Evolutionary conservation across 2,113 vertebrate genomes (phyloP).

Genomic region (Charina bottae): DNA sequence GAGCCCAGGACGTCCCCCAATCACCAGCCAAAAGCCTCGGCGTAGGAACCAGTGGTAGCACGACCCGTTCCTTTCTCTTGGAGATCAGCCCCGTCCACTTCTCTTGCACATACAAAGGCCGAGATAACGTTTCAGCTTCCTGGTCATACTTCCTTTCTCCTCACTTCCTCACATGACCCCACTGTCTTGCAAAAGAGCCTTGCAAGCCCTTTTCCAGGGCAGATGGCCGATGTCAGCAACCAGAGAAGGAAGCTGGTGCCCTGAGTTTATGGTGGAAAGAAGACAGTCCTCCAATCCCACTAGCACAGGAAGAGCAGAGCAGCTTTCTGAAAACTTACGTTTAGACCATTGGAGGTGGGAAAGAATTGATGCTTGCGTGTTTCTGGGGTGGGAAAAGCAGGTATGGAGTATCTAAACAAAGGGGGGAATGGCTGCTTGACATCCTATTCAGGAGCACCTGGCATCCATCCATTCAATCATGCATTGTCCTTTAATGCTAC

Average conservation of each 20-base stretch:
- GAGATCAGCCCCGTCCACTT: neutral
- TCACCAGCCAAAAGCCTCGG: neutral
- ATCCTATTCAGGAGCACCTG: neutral
- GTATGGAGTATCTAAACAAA: neutral
- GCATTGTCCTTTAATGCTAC: neutral
- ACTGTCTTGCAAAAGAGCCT: neutral
- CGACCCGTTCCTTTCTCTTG: neutral
- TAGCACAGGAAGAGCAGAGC: neutral
- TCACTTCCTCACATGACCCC: rapidly evolving
- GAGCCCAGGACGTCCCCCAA: neutral
- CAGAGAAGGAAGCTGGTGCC: neutral
- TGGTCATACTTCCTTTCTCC: neutral
- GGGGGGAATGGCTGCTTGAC: neutral
- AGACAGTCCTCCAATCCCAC: neutral
- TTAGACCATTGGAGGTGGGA: neutral
- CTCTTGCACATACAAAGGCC: neutral
- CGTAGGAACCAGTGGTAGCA: neutral
- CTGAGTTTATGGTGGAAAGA: too few relatives aligned
- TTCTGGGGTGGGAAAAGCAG: neutral
- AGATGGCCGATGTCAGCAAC: neutral
- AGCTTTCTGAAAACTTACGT: neutral
- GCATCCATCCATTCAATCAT: neutral
- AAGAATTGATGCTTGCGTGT: neutral
- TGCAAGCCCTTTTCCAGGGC: neutral
- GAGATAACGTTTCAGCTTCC: neutral